Evolutionary conservation across 2,113 vertebrate genomes (phyloP).

Genomic region (Chunga burmeisteri): DNA sequence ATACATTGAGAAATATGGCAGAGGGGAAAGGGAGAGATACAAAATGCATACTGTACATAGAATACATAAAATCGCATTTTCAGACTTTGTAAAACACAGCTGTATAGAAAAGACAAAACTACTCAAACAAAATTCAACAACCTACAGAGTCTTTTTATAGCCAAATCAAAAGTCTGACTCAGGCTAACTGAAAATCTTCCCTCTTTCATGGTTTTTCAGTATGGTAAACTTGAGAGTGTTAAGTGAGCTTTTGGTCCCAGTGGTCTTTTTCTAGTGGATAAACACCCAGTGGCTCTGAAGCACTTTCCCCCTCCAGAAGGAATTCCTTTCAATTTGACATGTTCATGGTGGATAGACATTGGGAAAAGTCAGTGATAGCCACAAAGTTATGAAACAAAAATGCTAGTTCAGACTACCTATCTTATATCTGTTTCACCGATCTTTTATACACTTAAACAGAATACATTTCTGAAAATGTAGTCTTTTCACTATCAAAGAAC

Average conservation of each 20-base stretch:
- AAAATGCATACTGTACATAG: background rate
- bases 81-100: background rate
- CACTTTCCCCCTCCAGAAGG: background rate
- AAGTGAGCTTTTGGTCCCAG: background rate
- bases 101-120: background rate
- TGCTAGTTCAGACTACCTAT: background rate
- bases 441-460: background rate
- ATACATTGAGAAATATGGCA: background rate
- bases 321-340: background rate
- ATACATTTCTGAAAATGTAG: background rate
- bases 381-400: background rate
- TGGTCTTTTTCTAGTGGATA: background rate
- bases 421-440: background rate
- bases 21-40: background rate
- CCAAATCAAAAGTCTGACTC: background rate
- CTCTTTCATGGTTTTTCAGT: background rate
- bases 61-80: background rate
- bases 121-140: background rate
- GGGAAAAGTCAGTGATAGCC: background rate
- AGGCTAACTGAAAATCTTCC: background rate
- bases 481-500: background rate
- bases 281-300: background rate
- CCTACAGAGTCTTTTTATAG: background rate
- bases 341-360: background rate
- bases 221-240: background rate